A percentile compares a stretch with the other conserved stretches of the same genome.
Conservation (phyloP, 2,113 vertebrate species). For the Paratilapia polleni region DNA sequence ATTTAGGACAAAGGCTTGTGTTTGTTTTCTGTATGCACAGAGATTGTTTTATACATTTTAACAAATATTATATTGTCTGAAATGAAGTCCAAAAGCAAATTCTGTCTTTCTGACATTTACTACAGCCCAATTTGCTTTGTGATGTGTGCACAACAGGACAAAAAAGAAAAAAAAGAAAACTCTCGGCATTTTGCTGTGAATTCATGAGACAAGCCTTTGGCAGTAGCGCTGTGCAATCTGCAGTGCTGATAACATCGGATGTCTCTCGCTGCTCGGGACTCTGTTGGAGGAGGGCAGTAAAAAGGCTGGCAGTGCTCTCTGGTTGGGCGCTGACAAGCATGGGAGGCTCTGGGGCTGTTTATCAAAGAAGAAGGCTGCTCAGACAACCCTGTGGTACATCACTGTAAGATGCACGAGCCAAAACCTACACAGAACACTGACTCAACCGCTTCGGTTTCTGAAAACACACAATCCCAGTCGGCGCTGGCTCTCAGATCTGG, state of each 20-base stretch:
- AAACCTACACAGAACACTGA: slow-evolving; percentile 35
- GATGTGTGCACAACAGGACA: slow-evolving; percentile 1
- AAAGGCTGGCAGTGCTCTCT: slow-evolving; percentile 25
- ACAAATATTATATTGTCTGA: not conserved
- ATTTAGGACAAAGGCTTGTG: slow-evolving; percentile 18
- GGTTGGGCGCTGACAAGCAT: slow-evolving; percentile 8
- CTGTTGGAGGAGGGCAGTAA: slow-evolving; percentile 13
- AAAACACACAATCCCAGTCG: slow-evolving; percentile 14
- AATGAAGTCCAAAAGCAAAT: not conserved
- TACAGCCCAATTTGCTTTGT: not conserved
- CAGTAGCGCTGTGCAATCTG: slow-evolving; percentile 34
- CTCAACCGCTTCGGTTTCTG: not conserved
- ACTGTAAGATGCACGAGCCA: slow-evolving; percentile 8
- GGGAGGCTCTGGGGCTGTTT: slow-evolving; percentile 33
- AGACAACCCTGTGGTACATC: slow-evolving; percentile 6
- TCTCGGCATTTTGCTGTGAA: slow-evolving; percentile 33
- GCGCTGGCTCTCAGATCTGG: not conserved
- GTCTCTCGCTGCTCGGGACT: slow-evolving; percentile 35
- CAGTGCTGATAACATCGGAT: slow-evolving; percentile 57
- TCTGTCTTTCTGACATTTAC: not conserved
- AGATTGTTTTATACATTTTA: slow-evolving; percentile 2
- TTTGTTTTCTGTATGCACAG: not conserved
- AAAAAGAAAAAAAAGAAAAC: not conserved
- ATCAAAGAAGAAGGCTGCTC: slow-evolving; percentile 22
- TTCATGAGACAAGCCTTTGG: slow-evolving; percentile 50